Evolutionary conservation across 2,113 vertebrate species (phyloP).

Genomic region (Promerops cafer): DNA sequence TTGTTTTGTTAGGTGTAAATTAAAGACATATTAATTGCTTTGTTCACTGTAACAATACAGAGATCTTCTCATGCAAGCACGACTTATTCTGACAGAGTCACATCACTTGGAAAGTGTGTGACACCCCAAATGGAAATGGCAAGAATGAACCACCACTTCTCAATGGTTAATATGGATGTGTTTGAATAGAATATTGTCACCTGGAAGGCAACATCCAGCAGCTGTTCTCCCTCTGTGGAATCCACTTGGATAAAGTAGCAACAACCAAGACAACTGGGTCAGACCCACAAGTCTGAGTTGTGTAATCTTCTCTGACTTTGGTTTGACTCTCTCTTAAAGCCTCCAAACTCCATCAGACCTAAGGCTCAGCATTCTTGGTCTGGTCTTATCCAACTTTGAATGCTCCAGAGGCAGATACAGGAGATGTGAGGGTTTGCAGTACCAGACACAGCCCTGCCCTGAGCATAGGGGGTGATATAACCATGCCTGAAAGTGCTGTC

Average conservation of each 20-base stretch:
- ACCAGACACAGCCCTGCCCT: not conserved
- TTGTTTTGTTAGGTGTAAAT: slow-evolving; percentile 78
- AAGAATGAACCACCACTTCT: not conserved
- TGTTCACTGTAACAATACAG: slow-evolving; percentile 67
- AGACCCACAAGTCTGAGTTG: not conserved
- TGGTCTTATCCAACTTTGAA: not conserved
- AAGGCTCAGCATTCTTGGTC: not conserved
- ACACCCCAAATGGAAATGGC: not conserved
- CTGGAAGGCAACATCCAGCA: not conserved
- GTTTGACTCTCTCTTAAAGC: not conserved
- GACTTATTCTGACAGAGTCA: slow-evolving; percentile 28
- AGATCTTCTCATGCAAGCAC: slow-evolving; percentile 31
- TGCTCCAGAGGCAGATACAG: not conserved
- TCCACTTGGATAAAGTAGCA: not conserved
- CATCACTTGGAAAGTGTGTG: not conserved
- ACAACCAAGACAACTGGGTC: not conserved
- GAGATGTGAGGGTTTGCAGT: not conserved
- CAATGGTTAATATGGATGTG: not conserved
- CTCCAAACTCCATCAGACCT: not conserved
- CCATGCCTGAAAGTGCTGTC: not conserved
- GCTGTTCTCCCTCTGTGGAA: not conserved
- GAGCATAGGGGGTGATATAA: accelerated
- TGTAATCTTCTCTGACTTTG: not conserved
- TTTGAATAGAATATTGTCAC: not conserved
- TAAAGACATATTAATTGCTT: slow-evolving; percentile 80